Base-by-base conservation (phyloP, 2,113 vertebrate species). In the Gymnarchus niloticus region DNA sequence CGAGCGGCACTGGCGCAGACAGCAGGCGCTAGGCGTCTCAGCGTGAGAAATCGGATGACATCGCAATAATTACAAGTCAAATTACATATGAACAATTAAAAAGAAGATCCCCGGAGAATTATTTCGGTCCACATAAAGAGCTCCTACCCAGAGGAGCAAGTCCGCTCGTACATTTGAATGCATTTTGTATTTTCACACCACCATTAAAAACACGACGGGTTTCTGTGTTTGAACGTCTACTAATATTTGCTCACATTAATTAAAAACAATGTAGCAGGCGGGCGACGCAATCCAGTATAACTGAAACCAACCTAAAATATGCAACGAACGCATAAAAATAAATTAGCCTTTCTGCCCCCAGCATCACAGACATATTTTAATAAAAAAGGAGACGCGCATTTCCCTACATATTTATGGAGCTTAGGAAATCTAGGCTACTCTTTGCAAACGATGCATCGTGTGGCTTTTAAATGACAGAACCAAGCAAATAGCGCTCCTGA, bases 11-110 rank as follows among this genome's bases (percentile, higher is more conserved):
- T 86, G 21, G 90, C 91, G 92, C 94, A 94, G 95, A 95, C 96
- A 94, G 93, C 78, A 90, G 93, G 94, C 89, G 91, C 87, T 89
- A 92, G 88, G 90, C 92, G 89, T 90, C 93, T 91, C 91, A 87
- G 94, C 92, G 91, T 92, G 94, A 94, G 92, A 93, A 92, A 93
- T 90, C 92, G 92, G 87, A 88, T 56, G 82, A 85, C 65, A 65
- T 83, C 57, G 54, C 78, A 82, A 81, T 80, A 84, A 86, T 89
- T 86, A 88, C 85, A 89, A 85, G 54, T 87, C 85, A 89, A 87
- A 89, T 87, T 87, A 87, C 52, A 87, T 78, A 85, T 86, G 87
- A 90, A 89, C 88, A 86, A 90, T 87, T 85, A 81, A 48, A 86
- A 48, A 37, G 48, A 54, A 76, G 57, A 81, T 88, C 86, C 88